Percentiles rank a stretch among this genome's conserved stretches.
These are phyloP conservation scores for Drosophila auraria DNA, from an alignment of 1,140 invertebrate species.

Conservation along the genomic window DNA sequence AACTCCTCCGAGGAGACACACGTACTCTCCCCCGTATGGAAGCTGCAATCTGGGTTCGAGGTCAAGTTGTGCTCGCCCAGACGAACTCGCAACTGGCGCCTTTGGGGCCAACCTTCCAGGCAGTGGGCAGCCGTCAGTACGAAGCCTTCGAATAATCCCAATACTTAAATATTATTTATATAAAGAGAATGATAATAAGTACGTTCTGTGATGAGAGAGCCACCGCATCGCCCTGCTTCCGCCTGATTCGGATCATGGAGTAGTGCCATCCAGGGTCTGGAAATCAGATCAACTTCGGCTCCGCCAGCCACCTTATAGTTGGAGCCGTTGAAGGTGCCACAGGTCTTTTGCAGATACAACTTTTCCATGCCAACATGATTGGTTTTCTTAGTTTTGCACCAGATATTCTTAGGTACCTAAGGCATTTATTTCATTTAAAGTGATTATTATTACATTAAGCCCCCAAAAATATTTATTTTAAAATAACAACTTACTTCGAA, in stretches of 20 bases:
- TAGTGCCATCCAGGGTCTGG: slow-evolving; percentile 8
- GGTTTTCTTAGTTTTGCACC: too few species aligned
- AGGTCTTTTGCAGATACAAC: too few species aligned
- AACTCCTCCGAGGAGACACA: slow-evolving; percentile 3
- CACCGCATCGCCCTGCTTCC: neutral
- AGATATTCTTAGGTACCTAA: too few species aligned
- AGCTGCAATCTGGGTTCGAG: neutral
- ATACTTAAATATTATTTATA: too few species aligned
- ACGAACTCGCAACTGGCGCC: neutral
- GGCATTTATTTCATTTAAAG: too few species aligned
- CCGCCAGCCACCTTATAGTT: neutral
- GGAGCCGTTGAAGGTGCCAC: too few species aligned
- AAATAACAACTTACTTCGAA: too few species aligned
- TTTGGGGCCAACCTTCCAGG: neutral
- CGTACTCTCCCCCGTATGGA: neutral
- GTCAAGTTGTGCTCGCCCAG: slow-evolving; percentile 1
- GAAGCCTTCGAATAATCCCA: neutral
- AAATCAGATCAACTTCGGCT: neutral
- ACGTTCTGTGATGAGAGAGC: slow-evolving; percentile 4
- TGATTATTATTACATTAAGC: too few species aligned
- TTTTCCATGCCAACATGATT: too few species aligned
- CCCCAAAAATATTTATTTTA: too few species aligned
- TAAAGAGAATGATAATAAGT: neutral
- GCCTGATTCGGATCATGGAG: neutral
- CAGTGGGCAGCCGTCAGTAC: slow-evolving; percentile 11